Evolutionary conservation across 2,113 vertebrate species (phyloP), one percentile per base, ranked within the genome.

Genomic region (Hippocampus comes): DNA sequence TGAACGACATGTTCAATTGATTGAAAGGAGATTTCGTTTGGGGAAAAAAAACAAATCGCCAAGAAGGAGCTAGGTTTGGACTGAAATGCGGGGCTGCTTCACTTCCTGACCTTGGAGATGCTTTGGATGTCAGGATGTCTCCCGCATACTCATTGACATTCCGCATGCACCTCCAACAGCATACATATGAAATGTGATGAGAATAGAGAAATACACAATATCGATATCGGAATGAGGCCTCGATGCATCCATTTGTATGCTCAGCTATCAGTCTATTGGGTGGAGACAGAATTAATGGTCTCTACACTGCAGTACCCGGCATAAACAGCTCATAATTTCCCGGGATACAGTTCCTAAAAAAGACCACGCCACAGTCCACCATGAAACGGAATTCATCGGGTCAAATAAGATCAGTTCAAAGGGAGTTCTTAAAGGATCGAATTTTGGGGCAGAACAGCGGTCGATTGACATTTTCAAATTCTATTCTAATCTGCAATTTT

Each of bases 131-230:
- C 87, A 81, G 75, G 70, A 78, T 73, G 82, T 81, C 78, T 86
- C 70, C 14, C 78, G 69, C 63, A 63, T 63, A 79, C 82, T 86
- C 85, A 90, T 90, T 84, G 82, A 73, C 82, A 89, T 90, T 88
- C 79, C 76, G 70, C 80, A 63, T 75, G 77, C 72, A 83, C 43
- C 72, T 55, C 94, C 92, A 93, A 92, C 94, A 93, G 92, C 93
- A 94, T 84, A 83, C 80, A 80, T 74, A 70, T 82, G 78, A 86
- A 86, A 80, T 90, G 87, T 87, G 89, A 89, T 80, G 84, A 82
- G 87, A 91, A 87, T 89, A 53, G 67, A 64, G 72, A 81, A 86
- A 76, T 48, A 66, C 78, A 77, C 73, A 74, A 83, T 84, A 88
- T 88, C 88, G 81, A 88, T 87, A 88, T 76, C 81, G 87, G 75